phyloP scores from a whole-genome alignment of 2,797 vertebrate species.

The Sebastes oblongus region DNA sequence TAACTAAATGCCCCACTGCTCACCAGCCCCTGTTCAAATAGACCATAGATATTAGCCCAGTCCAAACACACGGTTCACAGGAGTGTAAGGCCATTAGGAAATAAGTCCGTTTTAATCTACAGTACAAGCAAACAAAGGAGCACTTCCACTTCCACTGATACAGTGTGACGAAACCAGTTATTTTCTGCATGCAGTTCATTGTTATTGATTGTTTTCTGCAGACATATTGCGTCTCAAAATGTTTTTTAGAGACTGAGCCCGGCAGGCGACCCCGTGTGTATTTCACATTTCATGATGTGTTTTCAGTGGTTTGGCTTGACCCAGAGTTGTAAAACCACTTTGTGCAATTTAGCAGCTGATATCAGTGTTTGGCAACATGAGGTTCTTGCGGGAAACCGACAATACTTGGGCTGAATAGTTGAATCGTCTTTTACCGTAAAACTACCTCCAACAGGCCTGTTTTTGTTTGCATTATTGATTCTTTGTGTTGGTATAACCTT shows the following conservation, averaged over 20 bases:
- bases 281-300: constrained; percentile 26
- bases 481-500: neutral
- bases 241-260: neutral
- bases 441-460: neutral
- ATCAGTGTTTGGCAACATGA: constrained; percentile 26
- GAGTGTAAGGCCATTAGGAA: constrained; percentile 33
- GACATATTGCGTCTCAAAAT: constrained; percentile 1
- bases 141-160: constrained; percentile 15
- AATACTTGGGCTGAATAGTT: constrained; percentile 18
- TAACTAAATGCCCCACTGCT: constrained; percentile 54
- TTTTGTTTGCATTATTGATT: constrained; percentile 13
- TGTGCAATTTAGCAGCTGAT: constrained; percentile 34
- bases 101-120: constrained; percentile 32
- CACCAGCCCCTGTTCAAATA: constrained; percentile 43
- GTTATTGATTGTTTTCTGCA: constrained; percentile 1
- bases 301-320: constrained; percentile 33
- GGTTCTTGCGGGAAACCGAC: constrained; percentile 27
- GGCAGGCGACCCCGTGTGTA: constrained; percentile 2
- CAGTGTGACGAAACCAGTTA: neutral
- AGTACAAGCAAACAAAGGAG: constrained; percentile 30
- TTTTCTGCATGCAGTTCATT: neutral
- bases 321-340: constrained; percentile 33
- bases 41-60: constrained; percentile 31
- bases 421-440: neutral
- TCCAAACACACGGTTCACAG: constrained; percentile 42